phyloP scores from a whole-genome alignment of 2,113 vertebrate species.

The Calyptomena viridis region DNA sequence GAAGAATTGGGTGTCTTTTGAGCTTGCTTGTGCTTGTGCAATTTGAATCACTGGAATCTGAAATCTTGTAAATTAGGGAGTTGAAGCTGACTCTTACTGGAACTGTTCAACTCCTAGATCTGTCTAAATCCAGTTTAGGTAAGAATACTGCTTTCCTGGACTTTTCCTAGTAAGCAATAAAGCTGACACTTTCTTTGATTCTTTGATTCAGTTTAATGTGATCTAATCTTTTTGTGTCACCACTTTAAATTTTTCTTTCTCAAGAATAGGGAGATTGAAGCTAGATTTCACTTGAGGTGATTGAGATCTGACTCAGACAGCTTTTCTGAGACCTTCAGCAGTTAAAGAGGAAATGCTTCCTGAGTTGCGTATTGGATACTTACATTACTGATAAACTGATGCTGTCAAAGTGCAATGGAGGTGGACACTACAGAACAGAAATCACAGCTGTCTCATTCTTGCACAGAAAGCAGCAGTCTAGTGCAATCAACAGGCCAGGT shows the following conservation, averaged over 20 bases:
- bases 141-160: not conserved
- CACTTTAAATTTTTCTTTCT: not conserved
- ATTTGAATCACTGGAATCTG: not conserved
- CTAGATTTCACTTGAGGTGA: not conserved
- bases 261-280: not conserved
- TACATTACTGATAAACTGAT: not conserved
- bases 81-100: not conserved
- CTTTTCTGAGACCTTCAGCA: not conserved
- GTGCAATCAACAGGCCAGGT: not conserved
- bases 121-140: not conserved
- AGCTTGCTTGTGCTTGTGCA: not conserved
- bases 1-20: not conserved
- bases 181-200: conserved; percentile 1
- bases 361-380: not conserved
- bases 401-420: not conserved
- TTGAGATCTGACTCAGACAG: not conserved
- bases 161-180: not conserved
- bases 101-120: not conserved
- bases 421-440: not conserved
- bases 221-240: conserved; percentile 37
- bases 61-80: not conserved
- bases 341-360: not conserved
- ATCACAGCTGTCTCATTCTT: not conserved
- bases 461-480: not conserved
- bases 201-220: conserved; percentile 16